A percentile compares a stretch with the other conserved stretches of the same genome.
phyloP scores from a whole-genome alignment of 1,140 invertebrate genomes.

The Sitobion miscanthi region DNA sequence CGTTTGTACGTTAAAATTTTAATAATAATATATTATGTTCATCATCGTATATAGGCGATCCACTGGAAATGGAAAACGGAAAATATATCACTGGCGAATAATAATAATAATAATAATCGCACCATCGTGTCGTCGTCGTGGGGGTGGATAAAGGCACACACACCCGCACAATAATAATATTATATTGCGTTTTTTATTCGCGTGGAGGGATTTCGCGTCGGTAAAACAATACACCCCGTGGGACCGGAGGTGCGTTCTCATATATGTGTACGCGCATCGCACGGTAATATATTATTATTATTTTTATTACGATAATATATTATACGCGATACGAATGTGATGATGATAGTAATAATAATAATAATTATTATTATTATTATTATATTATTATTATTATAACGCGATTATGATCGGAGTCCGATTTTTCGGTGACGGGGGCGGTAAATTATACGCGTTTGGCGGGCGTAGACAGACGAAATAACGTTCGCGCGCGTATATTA shows the following conservation, averaged over 20 bases:
- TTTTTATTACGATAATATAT: conserved; percentile 10
- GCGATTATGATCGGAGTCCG: conserved; percentile 13
- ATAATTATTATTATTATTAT: not conserved
- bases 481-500: not conserved
- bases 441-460: not conserved
- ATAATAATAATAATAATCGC: not conserved
- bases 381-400: not conserved
- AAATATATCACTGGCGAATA: not conserved
- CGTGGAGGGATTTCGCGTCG: not conserved
- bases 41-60: not conserved
- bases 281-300: not conserved
- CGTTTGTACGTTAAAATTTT: not conserved
- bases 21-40: not conserved
- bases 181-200: not conserved
- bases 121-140: not conserved
- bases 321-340: not conserved
- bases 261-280: not conserved
- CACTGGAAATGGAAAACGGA: not conserved
- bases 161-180: not conserved
- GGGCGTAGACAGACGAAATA: not conserved
- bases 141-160: not conserved
- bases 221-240: not conserved
- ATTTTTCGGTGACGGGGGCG: not conserved
- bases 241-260: not conserved
- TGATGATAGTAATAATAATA: not conserved